phyloP scores from a whole-genome alignment of 2,113 vertebrate species.

The Nothoprocta pentlandii region DNA sequence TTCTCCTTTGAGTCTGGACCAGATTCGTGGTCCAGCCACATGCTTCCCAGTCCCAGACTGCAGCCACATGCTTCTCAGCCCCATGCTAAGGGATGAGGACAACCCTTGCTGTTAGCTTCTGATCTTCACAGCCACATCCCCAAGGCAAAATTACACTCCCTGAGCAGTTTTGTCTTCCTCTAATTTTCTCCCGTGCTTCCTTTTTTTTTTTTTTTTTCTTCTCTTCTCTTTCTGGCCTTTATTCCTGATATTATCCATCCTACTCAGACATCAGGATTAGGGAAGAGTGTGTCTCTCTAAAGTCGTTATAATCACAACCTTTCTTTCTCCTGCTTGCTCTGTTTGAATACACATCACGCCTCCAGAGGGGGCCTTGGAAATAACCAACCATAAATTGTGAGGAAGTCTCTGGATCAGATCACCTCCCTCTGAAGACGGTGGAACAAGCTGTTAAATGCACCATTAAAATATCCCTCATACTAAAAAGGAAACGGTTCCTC shows the following conservation, averaged over 20 bases:
- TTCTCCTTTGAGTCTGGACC: background rate
- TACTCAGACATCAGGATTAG: background rate
- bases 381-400: fast-evolving
- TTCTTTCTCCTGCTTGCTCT: background rate
- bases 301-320: background rate
- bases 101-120: background rate
- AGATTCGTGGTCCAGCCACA: background rate
- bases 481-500: background rate
- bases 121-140: background rate
- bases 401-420: background rate
- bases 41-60: background rate
- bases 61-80: background rate
- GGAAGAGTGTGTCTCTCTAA: background rate
- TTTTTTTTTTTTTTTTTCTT: background rate
- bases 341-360: background rate
- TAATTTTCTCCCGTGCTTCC: background rate
- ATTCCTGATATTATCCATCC: too few species aligned
- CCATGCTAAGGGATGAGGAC: background rate
- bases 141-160: background rate
- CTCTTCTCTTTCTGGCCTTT: background rate
- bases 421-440: background rate
- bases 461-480: background rate
- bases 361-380: background rate
- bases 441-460: background rate
- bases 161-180: background rate